Evolutionary conservation across 2,113 vertebrate genomes (phyloP).

Genomic region (Heptranchias perlo): DNA sequence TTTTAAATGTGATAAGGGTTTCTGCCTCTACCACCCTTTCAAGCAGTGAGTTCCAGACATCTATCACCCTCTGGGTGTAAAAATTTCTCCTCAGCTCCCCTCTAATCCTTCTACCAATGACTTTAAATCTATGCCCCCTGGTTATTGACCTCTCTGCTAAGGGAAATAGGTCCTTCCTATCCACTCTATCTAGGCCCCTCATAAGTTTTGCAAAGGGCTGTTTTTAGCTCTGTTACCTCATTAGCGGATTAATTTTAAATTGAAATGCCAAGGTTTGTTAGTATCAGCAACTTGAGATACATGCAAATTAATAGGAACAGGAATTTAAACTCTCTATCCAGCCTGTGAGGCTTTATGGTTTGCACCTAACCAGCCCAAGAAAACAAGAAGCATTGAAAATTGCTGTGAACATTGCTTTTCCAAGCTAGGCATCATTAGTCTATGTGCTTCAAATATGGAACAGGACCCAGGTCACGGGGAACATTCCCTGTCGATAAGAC

Average conservation of each 20-base stretch:
- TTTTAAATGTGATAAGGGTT: no score
- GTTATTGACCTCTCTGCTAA: no score
- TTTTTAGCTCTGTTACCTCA: neutral
- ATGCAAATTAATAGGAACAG: neutral
- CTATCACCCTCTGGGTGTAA: no score
- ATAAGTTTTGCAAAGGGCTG: neutral
- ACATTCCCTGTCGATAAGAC: neutral
- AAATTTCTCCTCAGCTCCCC: no score
- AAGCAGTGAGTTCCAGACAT: no score
- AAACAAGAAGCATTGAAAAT: neutral
- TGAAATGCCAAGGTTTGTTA: neutral
- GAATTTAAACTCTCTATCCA: neutral
- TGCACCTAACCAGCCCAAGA: neutral
- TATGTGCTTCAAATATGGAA: neutral
- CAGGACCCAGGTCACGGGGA: neutral
- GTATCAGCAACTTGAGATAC: neutral
- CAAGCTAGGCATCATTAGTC: neutral
- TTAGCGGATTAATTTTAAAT: neutral
- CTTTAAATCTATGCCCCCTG: no score
- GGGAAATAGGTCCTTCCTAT: no score
- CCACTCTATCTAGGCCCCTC: no score
- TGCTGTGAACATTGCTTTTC: neutral
- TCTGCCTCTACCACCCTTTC: no score
- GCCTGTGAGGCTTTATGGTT: neutral
- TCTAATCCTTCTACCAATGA: no score